These are phyloP conservation scores for Ctenopoma kingsleyae DNA, from an alignment of 2,797 vertebrate genomes.

Conservation along the genomic window DNA sequence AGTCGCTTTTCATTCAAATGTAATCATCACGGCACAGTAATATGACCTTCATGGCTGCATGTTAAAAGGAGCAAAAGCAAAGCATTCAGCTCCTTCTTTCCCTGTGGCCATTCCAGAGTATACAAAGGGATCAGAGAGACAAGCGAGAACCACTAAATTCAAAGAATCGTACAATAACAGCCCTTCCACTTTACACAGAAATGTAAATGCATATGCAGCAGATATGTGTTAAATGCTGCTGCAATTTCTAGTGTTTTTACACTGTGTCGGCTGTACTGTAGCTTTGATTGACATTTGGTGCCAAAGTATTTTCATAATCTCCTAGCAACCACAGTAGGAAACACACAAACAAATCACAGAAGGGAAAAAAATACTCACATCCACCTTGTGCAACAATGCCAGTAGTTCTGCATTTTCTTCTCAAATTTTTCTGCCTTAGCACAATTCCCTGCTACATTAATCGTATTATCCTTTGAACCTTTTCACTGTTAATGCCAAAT, in stretches of 20 bases:
- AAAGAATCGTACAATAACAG: slow-evolving; percentile 61
- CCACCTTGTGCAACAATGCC: slow-evolving; percentile 85
- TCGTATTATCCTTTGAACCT: slow-evolving; percentile 99
- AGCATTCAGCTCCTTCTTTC: slow-evolving; percentile 74
- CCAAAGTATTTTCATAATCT: slow-evolving; percentile 65
- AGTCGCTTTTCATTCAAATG: slow-evolving; percentile 84
- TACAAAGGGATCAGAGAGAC: slow-evolving; percentile 78
- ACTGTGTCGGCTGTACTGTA: slow-evolving; percentile 43
- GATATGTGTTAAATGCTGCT: slow-evolving; percentile 33
- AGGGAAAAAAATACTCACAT: slow-evolving; percentile 62
- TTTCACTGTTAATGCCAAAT: slow-evolving; percentile 99
- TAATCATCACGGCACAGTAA: slow-evolving; percentile 81
- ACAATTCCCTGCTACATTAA: slow-evolving; percentile 98
- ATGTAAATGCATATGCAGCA: slow-evolving; percentile 46
- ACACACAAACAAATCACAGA: slow-evolving; percentile 53
- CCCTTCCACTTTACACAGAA: slow-evolving; percentile 55
- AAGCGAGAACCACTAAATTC: slow-evolving; percentile 72
- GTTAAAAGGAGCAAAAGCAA: slow-evolving; percentile 80
- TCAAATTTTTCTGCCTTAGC: slow-evolving; percentile 85
- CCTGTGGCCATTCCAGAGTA: slow-evolving; percentile 73
- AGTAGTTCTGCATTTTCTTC: slow-evolving; percentile 70
- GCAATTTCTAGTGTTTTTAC: slow-evolving; percentile 46
- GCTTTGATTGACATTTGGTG: slow-evolving; percentile 58
- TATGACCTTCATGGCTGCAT: slow-evolving; percentile 84
- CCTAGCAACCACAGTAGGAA: slow-evolving; percentile 55